These are phyloP conservation scores for Gandaritis pyraliata DNA, from an alignment of 2,888 invertebrate genomes.

Conservation along the genomic window DNA sequence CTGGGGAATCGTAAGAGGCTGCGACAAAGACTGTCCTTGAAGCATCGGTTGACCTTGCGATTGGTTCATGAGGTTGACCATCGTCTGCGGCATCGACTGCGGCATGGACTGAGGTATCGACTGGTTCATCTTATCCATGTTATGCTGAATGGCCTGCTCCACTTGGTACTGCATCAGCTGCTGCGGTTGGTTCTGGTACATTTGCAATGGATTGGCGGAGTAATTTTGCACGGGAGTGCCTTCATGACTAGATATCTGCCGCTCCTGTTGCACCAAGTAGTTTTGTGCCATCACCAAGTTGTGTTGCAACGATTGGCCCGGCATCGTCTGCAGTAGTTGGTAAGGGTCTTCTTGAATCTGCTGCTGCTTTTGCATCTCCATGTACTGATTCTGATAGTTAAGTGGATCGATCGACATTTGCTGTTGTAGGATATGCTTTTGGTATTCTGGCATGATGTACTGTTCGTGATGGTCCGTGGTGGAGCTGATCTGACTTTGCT, in stretches of 20 bases:
- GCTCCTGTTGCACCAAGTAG: slow-evolving; percentile 72
- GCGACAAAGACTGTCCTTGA: slow-evolving; percentile 29
- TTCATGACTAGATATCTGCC: slow-evolving; percentile 82
- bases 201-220: slow-evolving; percentile 74
- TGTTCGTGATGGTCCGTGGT: slow-evolving; percentile 68
- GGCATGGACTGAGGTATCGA: slow-evolving; percentile 50
- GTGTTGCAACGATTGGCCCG: slow-evolving; percentile 77
- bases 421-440: slow-evolving; percentile 61
- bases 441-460: slow-evolving; percentile 63
- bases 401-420: slow-evolving; percentile 75
- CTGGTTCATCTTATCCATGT: slow-evolving; percentile 47
- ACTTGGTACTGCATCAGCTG: slow-evolving; percentile 61
- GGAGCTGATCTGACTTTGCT: slow-evolving; percentile 75
- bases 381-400: slow-evolving; percentile 60
- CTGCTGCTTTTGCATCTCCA: slow-evolving; percentile 64
- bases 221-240: slow-evolving; percentile 81
- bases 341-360: slow-evolving; percentile 71
- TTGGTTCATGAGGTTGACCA: slow-evolving; percentile 31
- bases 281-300: slow-evolving; percentile 70
- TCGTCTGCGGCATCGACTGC: slow-evolving; percentile 50
- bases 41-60: slow-evolving; percentile 28
- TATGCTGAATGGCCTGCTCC: slow-evolving; percentile 49
- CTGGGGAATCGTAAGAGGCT: slow-evolving; percentile 36
- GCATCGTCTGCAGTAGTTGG: slow-evolving; percentile 64
- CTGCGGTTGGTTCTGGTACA: slow-evolving; percentile 68